Base-by-base conservation (phyloP, 2,888 invertebrate genomes). In the Erynnis tages region DNA sequence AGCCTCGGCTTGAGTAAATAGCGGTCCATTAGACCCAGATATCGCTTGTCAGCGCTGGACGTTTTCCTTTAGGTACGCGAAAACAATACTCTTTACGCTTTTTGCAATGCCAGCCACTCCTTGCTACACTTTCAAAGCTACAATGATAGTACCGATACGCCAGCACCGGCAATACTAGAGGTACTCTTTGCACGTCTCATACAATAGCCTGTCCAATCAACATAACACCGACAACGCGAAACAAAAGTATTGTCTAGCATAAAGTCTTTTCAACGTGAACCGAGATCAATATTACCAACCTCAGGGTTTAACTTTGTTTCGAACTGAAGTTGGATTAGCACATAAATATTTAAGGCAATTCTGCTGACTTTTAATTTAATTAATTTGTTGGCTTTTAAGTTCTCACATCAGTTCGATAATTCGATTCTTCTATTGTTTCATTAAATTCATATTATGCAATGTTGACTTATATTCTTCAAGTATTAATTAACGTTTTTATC, bases 21-120 rank as follows among this genome's bases (percentile, higher is more conserved):
- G 70, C 66, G 67, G 70, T 82, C 78, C 76, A 84, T 83, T 82
- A 82, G 73, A 76, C 68, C 67, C 66, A 65, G 64, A 66, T 65
- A 69, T 69, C 69, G 70, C 67, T 68, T 79, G 81, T 73, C 76
- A 76, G 69, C 62, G 58, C 63, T 71, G 69, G 65, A 16, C 35
- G 17, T 35, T 74, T 82, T 80, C 76, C 77, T 73, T 61, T 66
- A 62, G 71, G 62, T 69, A 69, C 63, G 68, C 8, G 14, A 35
- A 73, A 80, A 87, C 87, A 88, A 86, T 80, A 71, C 71, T 69
- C 73, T 76, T 76, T 78, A 76, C 73, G 73, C 78, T 84, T 84
- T 85, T 86, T 84, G 73, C 70, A 34, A 10, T 35, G 17, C 10
- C 17, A 71, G 77, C 79, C 74, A 72, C 68, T 75, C 67, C 72